These are phyloP conservation scores for Octopus sinensis DNA, from an alignment of 1,140 invertebrate genomes.

Conservation along the genomic window DNA sequence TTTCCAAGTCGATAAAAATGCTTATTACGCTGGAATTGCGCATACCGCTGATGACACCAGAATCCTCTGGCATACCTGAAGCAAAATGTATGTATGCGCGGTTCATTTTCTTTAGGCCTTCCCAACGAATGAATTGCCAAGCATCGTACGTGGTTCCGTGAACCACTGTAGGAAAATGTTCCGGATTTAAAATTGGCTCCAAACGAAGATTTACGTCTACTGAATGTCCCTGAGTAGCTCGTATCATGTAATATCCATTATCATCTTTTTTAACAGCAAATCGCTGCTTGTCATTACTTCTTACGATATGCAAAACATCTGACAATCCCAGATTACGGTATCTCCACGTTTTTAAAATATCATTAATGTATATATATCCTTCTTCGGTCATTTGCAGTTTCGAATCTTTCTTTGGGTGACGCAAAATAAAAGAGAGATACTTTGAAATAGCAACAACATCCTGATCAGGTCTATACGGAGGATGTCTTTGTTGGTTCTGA, in stretches of 20 bases:
- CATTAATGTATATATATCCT: constrained; percentile 67
- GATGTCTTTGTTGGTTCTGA: too few species aligned
- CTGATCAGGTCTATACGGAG: too few species aligned
- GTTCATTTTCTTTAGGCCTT: constrained; percentile 70
- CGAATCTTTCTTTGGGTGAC: background rate
- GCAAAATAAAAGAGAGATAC: background rate
- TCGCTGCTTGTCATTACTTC: constrained; percentile 67
- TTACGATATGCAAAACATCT: constrained; percentile 66
- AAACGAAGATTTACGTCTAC: constrained; percentile 59
- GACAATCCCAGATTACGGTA: constrained; percentile 58
- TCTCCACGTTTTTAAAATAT: constrained; percentile 62
- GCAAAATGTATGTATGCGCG: constrained; percentile 79
- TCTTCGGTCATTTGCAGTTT: background rate
- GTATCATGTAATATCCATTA: constrained; percentile 63
- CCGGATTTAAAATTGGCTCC: constrained; percentile 55
- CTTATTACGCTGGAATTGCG: constrained; percentile 66
- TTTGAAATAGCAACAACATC: background rate
- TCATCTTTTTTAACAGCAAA: constrained; percentile 61
- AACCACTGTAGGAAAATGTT: constrained; percentile 60
- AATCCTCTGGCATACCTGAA: constrained; percentile 61
- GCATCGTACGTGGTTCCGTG: constrained; percentile 72
- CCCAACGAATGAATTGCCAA: constrained; percentile 65
- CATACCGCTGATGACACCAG: constrained; percentile 63
- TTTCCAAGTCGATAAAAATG: constrained; percentile 69
- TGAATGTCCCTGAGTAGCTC: constrained; percentile 77